Evolutionary conservation across 1,140 invertebrate genomes (phyloP).

Genomic region (Chironomus striatipennis): DNA sequence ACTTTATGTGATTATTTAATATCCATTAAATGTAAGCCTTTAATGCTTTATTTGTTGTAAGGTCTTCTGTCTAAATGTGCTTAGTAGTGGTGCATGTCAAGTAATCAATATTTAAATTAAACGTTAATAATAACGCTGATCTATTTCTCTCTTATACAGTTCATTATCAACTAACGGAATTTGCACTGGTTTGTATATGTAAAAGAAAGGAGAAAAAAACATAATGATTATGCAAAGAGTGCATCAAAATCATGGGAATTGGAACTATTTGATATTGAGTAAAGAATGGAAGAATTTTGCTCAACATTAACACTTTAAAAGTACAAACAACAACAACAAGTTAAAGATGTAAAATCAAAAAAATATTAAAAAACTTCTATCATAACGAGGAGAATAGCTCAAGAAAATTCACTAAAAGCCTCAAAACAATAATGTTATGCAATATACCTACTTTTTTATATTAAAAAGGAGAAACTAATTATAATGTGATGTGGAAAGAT

Average conservation of each 20-base stretch:
- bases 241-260: neutral
- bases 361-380: no score
- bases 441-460: constrained; percentile 3
- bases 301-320: neutral
- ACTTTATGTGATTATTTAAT: no score
- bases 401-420: neutral
- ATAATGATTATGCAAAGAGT: neutral
- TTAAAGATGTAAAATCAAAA: no score
- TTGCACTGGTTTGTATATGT: constrained; percentile 16
- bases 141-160: neutral
- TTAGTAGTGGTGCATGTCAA: no score
- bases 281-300: neutral
- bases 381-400: neutral
- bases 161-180: neutral
- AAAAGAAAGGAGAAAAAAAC: no score
- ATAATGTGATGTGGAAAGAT: neutral
- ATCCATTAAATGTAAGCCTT: no score
- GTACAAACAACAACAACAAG: neutral
- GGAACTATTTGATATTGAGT: no score
- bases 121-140: neutral
- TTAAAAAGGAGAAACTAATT: constrained; percentile 5
- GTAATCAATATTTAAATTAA: no score
- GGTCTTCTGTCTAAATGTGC: no score
- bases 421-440: neutral
- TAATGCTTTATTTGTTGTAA: no score